These are phyloP conservation scores for chimpanzee (Pan troglodytes) DNA, from an alignment of 2,113 vertebrate species.

Conservation along the genomic window NHGRI_mPanTro3-v2.1_pri NC_072398.2:220675501-220676000, in stretches of 20 bases:
- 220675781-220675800: accelerated
- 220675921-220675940: not conserved
- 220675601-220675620: not conserved
- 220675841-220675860: not conserved
- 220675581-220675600: not conserved
- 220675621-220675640: not conserved
- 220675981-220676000: not conserved
- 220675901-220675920: not conserved
- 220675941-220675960: not conserved
- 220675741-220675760: no score
- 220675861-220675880: not conserved
- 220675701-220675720: not conserved
- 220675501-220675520: not conserved
- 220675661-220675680: not conserved
- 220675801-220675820: not conserved
- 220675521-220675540: not conserved
- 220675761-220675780: not conserved
- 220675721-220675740: accelerated
- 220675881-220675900: not conserved
- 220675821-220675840: not conserved
- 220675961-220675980: not conserved
- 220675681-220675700: not conserved
- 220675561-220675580: not conserved
- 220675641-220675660: not conserved
- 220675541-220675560: not conserved